Base-by-base conservation (phyloP, 2,797 vertebrate genomes). In the Nannoperca obscura region DNA sequence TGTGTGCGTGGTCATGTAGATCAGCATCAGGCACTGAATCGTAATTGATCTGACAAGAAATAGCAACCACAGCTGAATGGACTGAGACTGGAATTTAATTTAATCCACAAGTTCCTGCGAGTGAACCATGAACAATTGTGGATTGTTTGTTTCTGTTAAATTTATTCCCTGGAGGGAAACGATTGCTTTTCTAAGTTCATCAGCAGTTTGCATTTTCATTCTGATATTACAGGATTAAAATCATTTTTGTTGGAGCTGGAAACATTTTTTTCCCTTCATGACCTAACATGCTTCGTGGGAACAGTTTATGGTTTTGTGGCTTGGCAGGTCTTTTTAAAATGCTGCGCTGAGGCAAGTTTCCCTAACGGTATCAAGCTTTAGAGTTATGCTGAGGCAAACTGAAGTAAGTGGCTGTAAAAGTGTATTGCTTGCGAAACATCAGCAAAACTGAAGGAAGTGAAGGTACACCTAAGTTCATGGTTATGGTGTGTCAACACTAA, bases 341-440 rank as follows among this genome's bases (percentile, higher is more conserved):
- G 82, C 81, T 82, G 72, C 12, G 67, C 58, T 27, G 62, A 59
- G 58, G 69, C 54, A 81, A 64, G 64, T 79, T 72, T 74, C 44
- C 36, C 30, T 34, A 17, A 61, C 36, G 71, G 61, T 63, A 83
- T 78, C 63, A 74, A 49, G 65, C 74, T 53, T 69, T 19, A 7
- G 40, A 85, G 68, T 74, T 87, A 71, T 84, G 85, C 89, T 87
- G 83, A 88, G 82, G 80, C 62, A 78, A 79, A 76, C 75, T 79
- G 77, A 87, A 73, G 65, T 54, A 66, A 74, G 65, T 53, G 74
- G 78, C 71, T 83, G 64, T 80, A 86, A 88, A 88, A 86, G 36
- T 82, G 67, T 77, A 40, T 27, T 40, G 53, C 71, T 77, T 72
- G 81, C 36, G 40, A 88, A 88, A 82, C 80, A 83, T 91, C 84